Percentiles rank a stretch among this genome's conserved stretches.
These are phyloP conservation scores for Lutjanus campechanus DNA, from an alignment of 2,797 vertebrate genomes.

Conservation along the genomic window DNA sequence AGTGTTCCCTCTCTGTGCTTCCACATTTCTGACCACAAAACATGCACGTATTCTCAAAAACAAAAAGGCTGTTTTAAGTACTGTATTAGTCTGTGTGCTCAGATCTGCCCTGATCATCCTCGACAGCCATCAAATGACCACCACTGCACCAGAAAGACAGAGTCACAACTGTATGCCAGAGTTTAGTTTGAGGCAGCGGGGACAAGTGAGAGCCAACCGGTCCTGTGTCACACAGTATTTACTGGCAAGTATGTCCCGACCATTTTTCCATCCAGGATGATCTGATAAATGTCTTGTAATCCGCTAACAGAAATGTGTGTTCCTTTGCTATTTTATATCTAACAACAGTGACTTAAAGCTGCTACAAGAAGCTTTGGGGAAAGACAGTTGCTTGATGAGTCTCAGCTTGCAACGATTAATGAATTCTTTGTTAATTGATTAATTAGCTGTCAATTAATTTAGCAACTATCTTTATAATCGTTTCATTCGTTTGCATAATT, in stretches of 20 bases:
- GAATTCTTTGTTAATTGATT: too few relatives aligned
- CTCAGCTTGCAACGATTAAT: too few relatives aligned
- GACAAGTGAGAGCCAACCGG: constrained; percentile 21
- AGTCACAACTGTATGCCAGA: constrained; percentile 36
- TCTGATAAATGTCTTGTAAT: not conserved
- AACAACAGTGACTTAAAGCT: not conserved
- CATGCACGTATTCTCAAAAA: not conserved
- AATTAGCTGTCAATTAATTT: too few relatives aligned
- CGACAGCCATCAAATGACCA: constrained; percentile 48
- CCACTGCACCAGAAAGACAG: constrained; percentile 18
- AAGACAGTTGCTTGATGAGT: too few relatives aligned
- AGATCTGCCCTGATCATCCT: constrained; percentile 40
- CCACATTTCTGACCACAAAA: not conserved
- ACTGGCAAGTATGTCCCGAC: constrained; percentile 11
- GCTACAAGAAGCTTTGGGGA: too few relatives aligned
- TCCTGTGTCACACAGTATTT: constrained; percentile 20
- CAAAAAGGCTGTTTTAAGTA: not conserved
- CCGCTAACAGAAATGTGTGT: not conserved
- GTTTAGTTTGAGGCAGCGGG: constrained; percentile 31
- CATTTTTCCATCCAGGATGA: constrained; percentile 2
- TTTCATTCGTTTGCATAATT: too few relatives aligned
- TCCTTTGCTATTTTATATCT: not conserved
- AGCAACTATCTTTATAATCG: too few relatives aligned
- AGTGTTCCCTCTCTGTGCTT: not conserved
- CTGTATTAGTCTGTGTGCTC: not conserved